phyloP scores from a whole-genome alignment of 2,797 vertebrate species.

The Neopelma chrysocephalum region DNA sequence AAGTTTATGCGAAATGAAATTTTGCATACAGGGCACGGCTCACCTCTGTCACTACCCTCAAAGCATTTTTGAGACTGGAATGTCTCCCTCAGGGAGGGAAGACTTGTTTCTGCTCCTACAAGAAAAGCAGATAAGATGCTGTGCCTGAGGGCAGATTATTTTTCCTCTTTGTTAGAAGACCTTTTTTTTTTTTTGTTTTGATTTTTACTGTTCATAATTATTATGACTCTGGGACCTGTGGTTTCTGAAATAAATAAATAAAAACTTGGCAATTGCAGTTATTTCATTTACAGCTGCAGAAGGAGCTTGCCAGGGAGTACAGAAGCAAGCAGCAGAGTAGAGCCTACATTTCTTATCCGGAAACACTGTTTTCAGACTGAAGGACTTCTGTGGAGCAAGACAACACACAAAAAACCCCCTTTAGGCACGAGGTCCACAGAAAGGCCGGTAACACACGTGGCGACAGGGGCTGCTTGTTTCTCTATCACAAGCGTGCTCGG shows the following conservation, averaged over 20 bases:
- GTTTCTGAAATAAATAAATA: background rate
- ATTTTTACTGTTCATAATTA: background rate
- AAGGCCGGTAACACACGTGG: fast-evolving
- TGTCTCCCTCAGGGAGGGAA: background rate
- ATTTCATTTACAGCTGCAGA: background rate
- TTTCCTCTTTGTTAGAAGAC: background rate
- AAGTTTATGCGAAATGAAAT: background rate
- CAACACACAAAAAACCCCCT: background rate
- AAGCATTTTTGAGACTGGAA: background rate
- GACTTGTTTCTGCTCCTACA: background rate
- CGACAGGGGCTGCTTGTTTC: fast-evolving
- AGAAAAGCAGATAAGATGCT: background rate
- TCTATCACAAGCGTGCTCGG: background rate
- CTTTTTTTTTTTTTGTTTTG: fast-evolving
- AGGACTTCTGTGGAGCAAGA: background rate
- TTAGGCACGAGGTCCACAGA: fast-evolving
- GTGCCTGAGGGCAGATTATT: background rate
- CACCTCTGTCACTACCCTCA: background rate
- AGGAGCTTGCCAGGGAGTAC: background rate
- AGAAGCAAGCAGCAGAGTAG: background rate
- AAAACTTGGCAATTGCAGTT: background rate
- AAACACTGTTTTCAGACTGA: background rate
- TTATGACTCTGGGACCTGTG: background rate
- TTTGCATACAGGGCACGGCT: background rate
- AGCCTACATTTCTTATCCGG: background rate